Evolutionary conservation across 1,140 invertebrate species (phyloP).

Genomic region (Leptinotarsa defecta): DNA sequence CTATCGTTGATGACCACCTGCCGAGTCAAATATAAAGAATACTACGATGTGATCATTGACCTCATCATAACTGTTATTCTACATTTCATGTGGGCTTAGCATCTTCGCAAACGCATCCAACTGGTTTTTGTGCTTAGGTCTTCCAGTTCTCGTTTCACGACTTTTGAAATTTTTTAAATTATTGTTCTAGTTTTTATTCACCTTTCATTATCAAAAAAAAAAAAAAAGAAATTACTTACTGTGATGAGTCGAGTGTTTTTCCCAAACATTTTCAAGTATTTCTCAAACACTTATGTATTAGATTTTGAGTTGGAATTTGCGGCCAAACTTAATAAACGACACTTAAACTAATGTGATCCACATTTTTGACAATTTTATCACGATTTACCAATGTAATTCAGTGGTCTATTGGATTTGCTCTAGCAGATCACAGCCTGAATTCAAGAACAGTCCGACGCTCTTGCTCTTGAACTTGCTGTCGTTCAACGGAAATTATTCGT

Average conservation of each 20-base stretch:
- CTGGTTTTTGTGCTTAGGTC: too few species aligned
- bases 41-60: conserved; percentile 32
- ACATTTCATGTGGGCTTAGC: conserved; percentile 31
- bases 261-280: conserved; percentile 11
- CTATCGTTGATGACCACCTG: conserved; percentile 24
- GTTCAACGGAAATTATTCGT: conserved; percentile 33
- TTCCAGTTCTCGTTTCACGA: too few species aligned
- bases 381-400: background rate
- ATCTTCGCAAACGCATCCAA: background rate
- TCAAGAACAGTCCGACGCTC: conserved; percentile 16
- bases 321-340: background rate
- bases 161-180: background rate
- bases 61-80: conserved; percentile 36
- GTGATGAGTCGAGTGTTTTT: background rate
- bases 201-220: background rate
- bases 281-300: background rate
- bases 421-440: conserved; percentile 28
- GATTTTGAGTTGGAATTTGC: background rate
- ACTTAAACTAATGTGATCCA: background rate
- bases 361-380: background rate
- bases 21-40: conserved; percentile 25
- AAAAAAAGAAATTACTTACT: background rate
- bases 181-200: background rate
- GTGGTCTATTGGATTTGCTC: conserved; percentile 23
- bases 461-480: conserved; percentile 35